These are phyloP conservation scores for Syndactyla subalaris DNA, from an alignment of 2,797 vertebrate genomes.

Conservation along the genomic window DNA sequence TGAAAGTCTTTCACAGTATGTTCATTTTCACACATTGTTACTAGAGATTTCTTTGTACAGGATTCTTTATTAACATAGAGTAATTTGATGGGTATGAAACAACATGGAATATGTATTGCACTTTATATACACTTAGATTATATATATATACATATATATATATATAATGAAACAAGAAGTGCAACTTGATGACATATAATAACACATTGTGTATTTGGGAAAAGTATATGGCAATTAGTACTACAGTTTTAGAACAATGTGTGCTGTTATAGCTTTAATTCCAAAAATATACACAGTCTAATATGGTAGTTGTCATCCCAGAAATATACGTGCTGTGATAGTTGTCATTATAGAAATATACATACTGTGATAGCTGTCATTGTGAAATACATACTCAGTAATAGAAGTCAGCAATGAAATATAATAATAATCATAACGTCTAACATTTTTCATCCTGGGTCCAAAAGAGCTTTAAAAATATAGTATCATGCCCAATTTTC, in stretches of 20 bases:
- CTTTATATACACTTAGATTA: neutral
- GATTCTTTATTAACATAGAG: conserved; percentile 50
- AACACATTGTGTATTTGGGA: neutral
- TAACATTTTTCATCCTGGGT: neutral
- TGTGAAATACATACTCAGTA: conserved; percentile 54
- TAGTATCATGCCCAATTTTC: neutral
- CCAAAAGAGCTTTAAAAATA: neutral
- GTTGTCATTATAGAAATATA: conserved; percentile 65
- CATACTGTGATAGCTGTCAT: conserved; percentile 63
- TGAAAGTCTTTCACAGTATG: conserved; percentile 52
- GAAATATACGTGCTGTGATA: conserved; percentile 38
- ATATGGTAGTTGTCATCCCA: conserved; percentile 22
- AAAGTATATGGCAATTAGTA: conserved; percentile 37
- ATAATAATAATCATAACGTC: conserved; percentile 39
- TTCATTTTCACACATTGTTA: conserved; percentile 32
- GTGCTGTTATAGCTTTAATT: neutral
- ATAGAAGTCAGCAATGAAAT: conserved; percentile 53
- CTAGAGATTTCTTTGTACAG: conserved; percentile 45
- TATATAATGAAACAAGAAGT: neutral
- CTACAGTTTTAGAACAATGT: neutral
- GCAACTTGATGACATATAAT: neutral
- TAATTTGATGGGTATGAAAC: conserved; percentile 59
- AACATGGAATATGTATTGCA: conserved; percentile 15
- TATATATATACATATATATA: neutral
- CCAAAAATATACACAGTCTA: conserved; percentile 14